Conservation (phyloP, 2,113 vertebrate species). For the Cheirogaleus medius region DNA sequence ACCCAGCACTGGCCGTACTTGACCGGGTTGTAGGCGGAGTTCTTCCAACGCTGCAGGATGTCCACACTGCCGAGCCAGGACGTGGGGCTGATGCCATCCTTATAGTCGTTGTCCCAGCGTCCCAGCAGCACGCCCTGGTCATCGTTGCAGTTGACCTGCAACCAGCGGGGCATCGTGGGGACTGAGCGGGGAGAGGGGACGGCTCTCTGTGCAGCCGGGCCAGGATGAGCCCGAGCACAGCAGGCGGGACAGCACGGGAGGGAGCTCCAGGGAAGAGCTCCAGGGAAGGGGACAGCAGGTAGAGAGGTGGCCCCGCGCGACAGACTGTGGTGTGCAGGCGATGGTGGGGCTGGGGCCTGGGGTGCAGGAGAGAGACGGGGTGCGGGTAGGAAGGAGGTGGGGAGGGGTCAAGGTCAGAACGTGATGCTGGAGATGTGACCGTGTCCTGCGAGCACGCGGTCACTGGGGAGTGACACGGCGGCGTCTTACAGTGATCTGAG, state of each 20-base stretch:
- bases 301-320: neutral
- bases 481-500: neutral
- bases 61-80: constrained; percentile 94
- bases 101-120: constrained; percentile 88
- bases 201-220: neutral
- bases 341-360: neutral
- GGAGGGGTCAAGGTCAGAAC: neutral
- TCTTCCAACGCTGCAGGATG: constrained; percentile 91
- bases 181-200: fast-evolving
- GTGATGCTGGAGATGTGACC: neutral
- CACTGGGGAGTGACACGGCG: fast-evolving
- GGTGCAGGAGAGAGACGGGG: neutral
- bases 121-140: constrained; percentile 92
- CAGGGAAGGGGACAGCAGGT: neutral
- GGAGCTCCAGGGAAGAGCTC: neutral
- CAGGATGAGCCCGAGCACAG: neutral
- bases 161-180: neutral
- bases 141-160: constrained; percentile 94
- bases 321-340: neutral
- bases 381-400: neutral
- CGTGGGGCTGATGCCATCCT: constrained; percentile 90
- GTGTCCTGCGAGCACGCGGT: neutral
- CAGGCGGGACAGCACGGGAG: neutral
- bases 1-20: constrained; percentile 98
- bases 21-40: constrained; percentile 87